Conservation (phyloP, 2,888 invertebrate genomes). For the Suillia variegata region DNA sequence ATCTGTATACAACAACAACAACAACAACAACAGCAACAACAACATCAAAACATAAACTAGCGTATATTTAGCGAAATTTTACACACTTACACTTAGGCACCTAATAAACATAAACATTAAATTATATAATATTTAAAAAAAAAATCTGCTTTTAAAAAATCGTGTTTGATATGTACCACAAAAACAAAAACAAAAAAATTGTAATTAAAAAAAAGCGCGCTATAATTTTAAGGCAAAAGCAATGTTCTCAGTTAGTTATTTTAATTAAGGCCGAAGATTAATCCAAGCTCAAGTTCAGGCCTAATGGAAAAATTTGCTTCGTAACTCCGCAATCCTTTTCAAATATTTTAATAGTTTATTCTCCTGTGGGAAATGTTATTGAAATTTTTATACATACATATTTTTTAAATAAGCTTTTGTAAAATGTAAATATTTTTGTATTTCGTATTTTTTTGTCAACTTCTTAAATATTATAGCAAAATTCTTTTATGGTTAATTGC, state of each 20-base stretch:
- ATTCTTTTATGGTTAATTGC: no score
- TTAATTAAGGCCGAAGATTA: not conserved
- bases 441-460: not conserved
- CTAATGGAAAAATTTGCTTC: no score
- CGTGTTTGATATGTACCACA: not conserved
- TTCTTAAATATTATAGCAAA: conserved; percentile 7
- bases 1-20: no score
- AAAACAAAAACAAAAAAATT: not conserved
- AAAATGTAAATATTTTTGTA: conserved; percentile 6
- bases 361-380: no score
- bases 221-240: conserved; percentile 48
- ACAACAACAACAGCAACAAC: no score
- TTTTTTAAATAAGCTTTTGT: no score
- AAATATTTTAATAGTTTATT: no score
- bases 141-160: conserved; percentile 45
- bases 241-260: conserved; percentile 52
- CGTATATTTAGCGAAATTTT: not conserved
- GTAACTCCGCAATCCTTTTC: no score
- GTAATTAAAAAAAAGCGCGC: conserved; percentile 11
- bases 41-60: no score
- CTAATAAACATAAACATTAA: no score
- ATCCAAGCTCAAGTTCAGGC: not conserved
- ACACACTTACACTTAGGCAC: not conserved
- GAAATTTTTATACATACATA: not conserved
- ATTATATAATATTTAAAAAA: not conserved